Evolutionary conservation across 2,797 vertebrate genomes (phyloP).

Genomic region (Hafferia zeledoni): DNA sequence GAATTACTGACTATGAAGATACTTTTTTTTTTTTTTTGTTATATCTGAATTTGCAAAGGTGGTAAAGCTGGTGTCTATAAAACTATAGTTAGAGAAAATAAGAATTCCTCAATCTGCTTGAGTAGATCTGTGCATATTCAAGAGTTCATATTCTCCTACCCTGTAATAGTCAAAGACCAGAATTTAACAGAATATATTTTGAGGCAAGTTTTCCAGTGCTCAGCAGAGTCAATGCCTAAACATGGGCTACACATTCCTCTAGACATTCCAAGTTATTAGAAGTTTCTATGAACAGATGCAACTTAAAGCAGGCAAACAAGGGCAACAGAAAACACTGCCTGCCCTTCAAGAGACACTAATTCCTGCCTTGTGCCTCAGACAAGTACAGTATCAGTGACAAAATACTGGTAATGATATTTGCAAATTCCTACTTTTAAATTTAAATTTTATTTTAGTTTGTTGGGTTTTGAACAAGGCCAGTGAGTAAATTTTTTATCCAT

Average conservation of each 20-base stretch:
- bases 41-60: neutral
- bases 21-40: neutral
- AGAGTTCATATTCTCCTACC: neutral
- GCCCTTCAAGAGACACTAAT: neutral
- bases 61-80: neutral
- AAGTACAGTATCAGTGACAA: neutral
- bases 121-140: neutral
- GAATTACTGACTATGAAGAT: neutral
- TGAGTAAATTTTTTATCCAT: neutral
- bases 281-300: neutral
- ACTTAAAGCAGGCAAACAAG: neutral
- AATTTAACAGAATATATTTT: neutral
- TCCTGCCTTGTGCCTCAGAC: neutral
- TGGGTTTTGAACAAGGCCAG: neutral
- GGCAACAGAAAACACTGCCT: neutral
- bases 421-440: neutral
- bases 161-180: neutral
- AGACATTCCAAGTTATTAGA: neutral
- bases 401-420: neutral
- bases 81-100: neutral
- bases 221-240: neutral
- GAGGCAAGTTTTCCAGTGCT: neutral
- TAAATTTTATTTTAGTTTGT: neutral
- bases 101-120: neutral
- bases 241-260: rapidly evolving